Evolutionary conservation across 2,113 vertebrate genomes (phyloP), one percentile per base, ranked within the genome.

Genomic region (Chionomys nivalis): DNA sequence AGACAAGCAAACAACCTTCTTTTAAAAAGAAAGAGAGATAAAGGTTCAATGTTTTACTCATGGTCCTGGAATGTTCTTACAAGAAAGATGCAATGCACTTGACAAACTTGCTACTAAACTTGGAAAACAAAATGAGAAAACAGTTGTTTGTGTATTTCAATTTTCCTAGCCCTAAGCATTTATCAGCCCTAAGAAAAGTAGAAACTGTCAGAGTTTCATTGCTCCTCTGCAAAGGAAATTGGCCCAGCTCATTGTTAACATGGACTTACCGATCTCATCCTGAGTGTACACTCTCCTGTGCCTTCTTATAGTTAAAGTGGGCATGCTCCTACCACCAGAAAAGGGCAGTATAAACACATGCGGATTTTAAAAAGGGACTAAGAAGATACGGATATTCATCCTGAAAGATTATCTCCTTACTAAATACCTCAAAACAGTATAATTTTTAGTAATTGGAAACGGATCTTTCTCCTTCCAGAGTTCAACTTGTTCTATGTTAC

Each of bases 401-500:
- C 42, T 89, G 73, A 4, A 36, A 68, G 52, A 65, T 19, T 87
- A 55, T 61, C 87, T 83, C 33, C 47, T 86, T 68, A 49, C 42
- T 82, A 89, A 87, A 33, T 58, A 24, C 42, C 76, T 90, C 83
- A 76, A 89, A 87, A 17, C 17, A 76, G 81, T 92, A 33, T 9
- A 47, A 55, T 16, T 90, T 89, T 24, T 63, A 85, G 55, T 83
- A 87, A 66, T 55, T 79, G 4, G 39, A 87, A 87, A 68, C 17
- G 9, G 39, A 0, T 96, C 68, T 47, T 73, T 89, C 65, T 89
- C 14, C 26, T 98, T 97, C 90, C 72, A 99, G 99, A 99, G 10
- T 98, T 97, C 70, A 98, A 99, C 65, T 98, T 99, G 89, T 99
- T 99, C 96, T 94, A 99, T 0, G 99, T 99, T 61, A 99, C 99